phyloP scores from a whole-genome alignment of 1,140 invertebrate species.

The Hylaeus anthracinus region DNA sequence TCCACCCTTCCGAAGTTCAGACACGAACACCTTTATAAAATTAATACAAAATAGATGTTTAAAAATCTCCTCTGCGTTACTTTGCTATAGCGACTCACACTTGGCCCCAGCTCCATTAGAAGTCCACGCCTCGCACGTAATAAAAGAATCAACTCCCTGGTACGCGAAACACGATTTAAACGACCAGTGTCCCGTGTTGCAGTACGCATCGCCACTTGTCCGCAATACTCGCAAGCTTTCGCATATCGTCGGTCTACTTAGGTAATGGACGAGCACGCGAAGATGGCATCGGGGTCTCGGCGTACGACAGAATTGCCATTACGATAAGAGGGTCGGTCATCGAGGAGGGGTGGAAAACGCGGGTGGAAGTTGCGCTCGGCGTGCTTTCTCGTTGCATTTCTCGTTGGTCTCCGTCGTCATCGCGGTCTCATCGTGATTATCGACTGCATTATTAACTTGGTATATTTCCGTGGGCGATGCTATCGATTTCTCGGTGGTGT shows the following conservation, averaged over 20 bases:
- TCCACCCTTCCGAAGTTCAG: no score
- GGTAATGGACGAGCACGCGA: constrained; percentile 11
- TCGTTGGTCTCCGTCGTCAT: constrained; percentile 1
- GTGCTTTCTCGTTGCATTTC: neutral
- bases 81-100: no score
- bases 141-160: no score
- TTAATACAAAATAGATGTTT: no score
- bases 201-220: neutral
- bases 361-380: neutral
- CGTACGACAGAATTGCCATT: constrained; percentile 1
- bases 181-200: neutral
- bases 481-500: constrained; percentile 65
- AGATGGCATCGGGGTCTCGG: neutral
- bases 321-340: neutral
- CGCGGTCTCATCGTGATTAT: constrained; percentile 60
- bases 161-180: neutral
- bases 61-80: no score
- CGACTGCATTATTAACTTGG: constrained; percentile 73
- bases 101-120: no score
- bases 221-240: constrained; percentile 18
- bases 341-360: neutral
- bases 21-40: no score
- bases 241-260: constrained; percentile 32
- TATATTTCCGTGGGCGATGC: constrained; percentile 69
- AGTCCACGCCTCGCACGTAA: no score